Evolutionary conservation across 2,888 invertebrate species (phyloP).

Genomic region (Eutolmus rufibarbis): DNA sequence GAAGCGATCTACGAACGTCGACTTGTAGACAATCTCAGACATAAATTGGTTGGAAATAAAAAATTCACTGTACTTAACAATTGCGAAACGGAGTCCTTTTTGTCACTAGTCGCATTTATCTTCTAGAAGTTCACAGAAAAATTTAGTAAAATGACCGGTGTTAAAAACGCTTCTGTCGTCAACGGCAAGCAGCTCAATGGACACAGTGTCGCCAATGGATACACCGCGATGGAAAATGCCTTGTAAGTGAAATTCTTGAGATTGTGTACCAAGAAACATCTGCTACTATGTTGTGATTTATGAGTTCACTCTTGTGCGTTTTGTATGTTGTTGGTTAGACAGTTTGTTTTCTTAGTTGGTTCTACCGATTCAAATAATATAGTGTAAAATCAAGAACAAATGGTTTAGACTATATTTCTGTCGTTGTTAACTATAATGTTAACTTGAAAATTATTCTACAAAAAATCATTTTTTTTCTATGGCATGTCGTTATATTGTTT

Average conservation of each 20-base stretch:
- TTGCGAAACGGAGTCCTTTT: neutral
- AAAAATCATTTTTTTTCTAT: no score
- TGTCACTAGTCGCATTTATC: neutral
- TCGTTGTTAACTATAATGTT: no score
- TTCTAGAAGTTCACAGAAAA: neutral
- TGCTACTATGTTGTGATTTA: neutral
- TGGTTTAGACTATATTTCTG: no score
- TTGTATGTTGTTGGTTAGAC: neutral
- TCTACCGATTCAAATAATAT: neutral
- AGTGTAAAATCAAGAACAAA: neutral
- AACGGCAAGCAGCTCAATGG: conserved; percentile 50
- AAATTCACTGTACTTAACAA: neutral
- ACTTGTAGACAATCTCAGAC: neutral
- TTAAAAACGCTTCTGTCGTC: conserved; percentile 49
- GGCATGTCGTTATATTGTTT: neutral
- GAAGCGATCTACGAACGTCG: neutral
- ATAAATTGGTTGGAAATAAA: neutral
- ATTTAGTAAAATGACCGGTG: conserved; percentile 52
- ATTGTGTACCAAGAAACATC: neutral
- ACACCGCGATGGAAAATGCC: conserved; percentile 53
- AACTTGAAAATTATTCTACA: no score
- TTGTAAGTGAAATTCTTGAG: conserved; percentile 51
- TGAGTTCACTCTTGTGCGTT: neutral
- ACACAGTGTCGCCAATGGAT: conserved; percentile 50
- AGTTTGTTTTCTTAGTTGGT: neutral